phyloP scores from a whole-genome alignment of 2,888 invertebrate genomes.

The Nudaria mundana region DNA sequence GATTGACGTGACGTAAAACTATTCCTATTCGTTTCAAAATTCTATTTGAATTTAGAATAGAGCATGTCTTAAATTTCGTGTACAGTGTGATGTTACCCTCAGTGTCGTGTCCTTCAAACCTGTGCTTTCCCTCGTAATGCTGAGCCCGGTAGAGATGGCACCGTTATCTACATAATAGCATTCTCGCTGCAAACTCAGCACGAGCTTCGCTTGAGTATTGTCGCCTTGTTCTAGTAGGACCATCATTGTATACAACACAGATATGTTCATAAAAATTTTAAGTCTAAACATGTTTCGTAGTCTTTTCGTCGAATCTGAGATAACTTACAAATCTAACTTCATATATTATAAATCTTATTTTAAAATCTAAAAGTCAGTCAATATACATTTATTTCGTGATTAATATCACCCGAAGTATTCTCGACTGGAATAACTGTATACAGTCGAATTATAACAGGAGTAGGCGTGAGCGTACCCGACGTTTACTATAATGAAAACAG shows the following conservation, averaged over 20 bases:
- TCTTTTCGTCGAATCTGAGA: conserved; percentile 80
- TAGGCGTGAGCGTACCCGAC: conserved; percentile 36
- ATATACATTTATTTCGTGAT: conserved; percentile 68
- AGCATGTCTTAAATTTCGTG: conserved; percentile 10
- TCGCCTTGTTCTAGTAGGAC: conserved; percentile 68
- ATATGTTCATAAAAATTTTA: conserved; percentile 78
- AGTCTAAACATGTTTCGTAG: conserved; percentile 74
- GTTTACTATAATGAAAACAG: conserved; percentile 42
- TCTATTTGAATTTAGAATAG: conserved; percentile 3
- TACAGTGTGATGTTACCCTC: conserved; percentile 30
- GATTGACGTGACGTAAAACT: conserved; percentile 6
- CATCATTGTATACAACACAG: conserved; percentile 70
- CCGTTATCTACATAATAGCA: not conserved
- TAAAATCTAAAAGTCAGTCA: conserved; percentile 76
- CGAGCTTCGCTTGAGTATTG: conserved; percentile 62
- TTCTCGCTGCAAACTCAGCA: conserved; percentile 19
- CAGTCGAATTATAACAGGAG: conserved; percentile 44
- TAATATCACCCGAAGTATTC: conserved; percentile 63
- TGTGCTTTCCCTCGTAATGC: conserved; percentile 1
- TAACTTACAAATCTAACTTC: conserved; percentile 70
- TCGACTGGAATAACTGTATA: conserved; percentile 53
- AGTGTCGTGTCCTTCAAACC: conserved; percentile 8
- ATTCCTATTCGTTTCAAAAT: conserved; percentile 7
- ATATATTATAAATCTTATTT: conserved; percentile 63
- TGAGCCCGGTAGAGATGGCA: conserved; percentile 1